Evolutionary conservation across 2,888 invertebrate genomes (phyloP), one percentile per base, ranked within the genome.

Genomic region (Mystacides longicornis): DNA sequence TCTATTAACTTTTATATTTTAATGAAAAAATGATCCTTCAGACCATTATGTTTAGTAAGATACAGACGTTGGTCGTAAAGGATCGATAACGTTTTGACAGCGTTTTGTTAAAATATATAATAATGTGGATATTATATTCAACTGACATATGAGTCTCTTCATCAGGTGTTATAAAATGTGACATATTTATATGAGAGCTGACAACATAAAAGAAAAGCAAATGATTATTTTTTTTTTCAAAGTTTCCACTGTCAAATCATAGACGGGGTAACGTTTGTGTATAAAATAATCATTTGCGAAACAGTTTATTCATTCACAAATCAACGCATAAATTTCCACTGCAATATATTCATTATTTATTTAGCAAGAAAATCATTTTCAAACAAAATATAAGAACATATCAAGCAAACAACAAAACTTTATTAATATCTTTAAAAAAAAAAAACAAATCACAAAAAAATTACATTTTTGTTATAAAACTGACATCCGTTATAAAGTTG

Each of bases 271-370:
- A 7, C 27, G 11, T 27, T 27, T 27, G 27, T 7, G 7, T 7
- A 7, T 7, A 37, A 3, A 37, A 37, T 37, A 37, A 37, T 37
- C 37, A 37, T 37, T 37, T 37, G 16, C 37, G 14, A 16, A 16
- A 4, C 3, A 37, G 16, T 27, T 14, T 16, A 37, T 37, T 37
- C 37, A 37, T 37, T 16, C 37, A 37, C 37, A 37, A 37, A 14
- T 37, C 37, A 37, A 37, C 37, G 37, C 37, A 37, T 37, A 37
- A 37, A 37, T 37, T 37, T 37, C 37, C 37, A 37, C 37, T 37
- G 37, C 37, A 37, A 37, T 37, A n/a, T n/a, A n/a, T 7, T 37
- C 37, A 37, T 37, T 37, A n/a, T n/a, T 37, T 37, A 27, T 5
- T 11, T 27, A 37, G 14, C 3, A 14, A n/a, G 4, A 37, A n/a